Percentiles rank a stretch among this genome's conserved stretches.
Conservation (phyloP, 1,140 invertebrate genomes). For the Aricia agestis region DNA sequence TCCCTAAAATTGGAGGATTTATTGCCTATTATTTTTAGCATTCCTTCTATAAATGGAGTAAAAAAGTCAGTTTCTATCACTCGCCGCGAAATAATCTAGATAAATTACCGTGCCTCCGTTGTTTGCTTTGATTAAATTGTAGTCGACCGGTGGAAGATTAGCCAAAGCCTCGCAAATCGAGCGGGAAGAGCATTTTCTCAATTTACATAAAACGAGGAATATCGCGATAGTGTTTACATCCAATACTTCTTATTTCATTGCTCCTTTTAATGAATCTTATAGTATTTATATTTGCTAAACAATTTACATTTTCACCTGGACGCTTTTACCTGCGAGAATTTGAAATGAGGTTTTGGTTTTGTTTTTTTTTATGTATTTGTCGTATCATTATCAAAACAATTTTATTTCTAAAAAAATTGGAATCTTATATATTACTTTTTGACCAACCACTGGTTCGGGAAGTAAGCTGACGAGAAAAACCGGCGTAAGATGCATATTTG, state of each 20-base stretch:
- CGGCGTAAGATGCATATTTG: no score
- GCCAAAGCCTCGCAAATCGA: constrained; percentile 71
- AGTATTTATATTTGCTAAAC: constrained; percentile 8
- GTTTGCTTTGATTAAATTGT: constrained; percentile 76
- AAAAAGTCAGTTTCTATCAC: constrained; percentile 65
- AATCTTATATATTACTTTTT: no score
- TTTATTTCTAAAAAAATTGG: no score
- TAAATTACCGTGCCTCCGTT: constrained; percentile 70
- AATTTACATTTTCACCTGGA: background rate
- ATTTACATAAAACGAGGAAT: constrained; percentile 71
- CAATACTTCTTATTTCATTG: constrained; percentile 41
- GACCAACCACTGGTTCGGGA: no score
- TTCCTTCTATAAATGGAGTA: constrained; percentile 15
- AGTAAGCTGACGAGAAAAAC: no score
- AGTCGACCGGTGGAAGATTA: constrained; percentile 73
- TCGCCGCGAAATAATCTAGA: constrained; percentile 73
- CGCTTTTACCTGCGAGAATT: background rate
- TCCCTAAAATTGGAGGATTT: background rate
- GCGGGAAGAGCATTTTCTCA: constrained; percentile 66
- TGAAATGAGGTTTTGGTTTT: no score
- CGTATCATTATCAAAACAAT: no score
- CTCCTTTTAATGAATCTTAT: constrained; percentile 28
- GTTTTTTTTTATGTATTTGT: no score
- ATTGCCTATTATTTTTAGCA: constrained; percentile 7
- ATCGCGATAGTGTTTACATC: constrained; percentile 60